Evolutionary conservation across 2,113 vertebrate genomes (phyloP), one percentile per base, ranked within the genome.

Genomic region (Tyrannus savana): DNA sequence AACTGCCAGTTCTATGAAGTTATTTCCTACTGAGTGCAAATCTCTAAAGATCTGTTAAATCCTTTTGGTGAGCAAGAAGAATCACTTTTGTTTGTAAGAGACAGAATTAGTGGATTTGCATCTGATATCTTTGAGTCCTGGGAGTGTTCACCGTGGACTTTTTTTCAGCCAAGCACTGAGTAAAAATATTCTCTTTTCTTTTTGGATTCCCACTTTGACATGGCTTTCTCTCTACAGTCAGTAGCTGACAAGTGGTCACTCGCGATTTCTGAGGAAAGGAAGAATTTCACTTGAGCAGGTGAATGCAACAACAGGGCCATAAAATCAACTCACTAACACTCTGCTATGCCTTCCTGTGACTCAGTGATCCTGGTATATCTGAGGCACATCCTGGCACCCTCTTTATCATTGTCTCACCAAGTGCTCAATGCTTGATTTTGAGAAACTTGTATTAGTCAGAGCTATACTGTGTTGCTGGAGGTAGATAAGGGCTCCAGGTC

Each of bases 401-500:
- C 69, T 78, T 83, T 90, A 64, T 62, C 69, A 33, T 66, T 92
- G 83, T 94, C 59, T 75, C 67, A 74, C 35, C 28, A 68, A 77
- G 47, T 39, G 39, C 18, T 68, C 1, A 0, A 39, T 86, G 66
- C 46, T 39, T 31, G 44, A 75, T 63, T 83, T 92, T 86, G 74
- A 85, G 75, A 83, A 83, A 83, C 46, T 31, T 87, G 75, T 84
- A 62, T 89, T 69, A 75, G 78, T 84, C 87, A 79, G 68, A 74
- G 53, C 42, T 72, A 25, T 60, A n/a, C 35, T 66, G 60, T 56
- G 28, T 69, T 92, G 82, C 80, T 76, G 50, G 66, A 59, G 35
- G 19, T 68, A 74, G 73, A 82, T 92, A 92, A 95, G 90, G 95
- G 88, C 78, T 96, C 44, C 0, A 16, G 93, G 95, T 94, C 95